Base-by-base conservation (phyloP, 2,888 invertebrate genomes). In the Cremastinae sp. region DNA sequence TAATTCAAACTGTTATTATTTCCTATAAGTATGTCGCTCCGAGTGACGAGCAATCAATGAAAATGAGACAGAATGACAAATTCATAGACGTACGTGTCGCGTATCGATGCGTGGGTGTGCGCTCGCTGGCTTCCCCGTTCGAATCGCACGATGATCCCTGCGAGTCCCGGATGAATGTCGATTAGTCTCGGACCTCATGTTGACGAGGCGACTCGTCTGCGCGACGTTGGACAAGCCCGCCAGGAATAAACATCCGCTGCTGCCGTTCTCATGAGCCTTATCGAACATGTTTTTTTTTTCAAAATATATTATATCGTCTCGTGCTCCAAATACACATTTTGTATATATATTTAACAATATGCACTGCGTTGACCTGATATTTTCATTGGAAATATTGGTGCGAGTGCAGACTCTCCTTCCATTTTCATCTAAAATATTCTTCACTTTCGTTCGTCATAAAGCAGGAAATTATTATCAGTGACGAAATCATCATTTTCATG, bases 1-100 rank as follows among this genome's bases (percentile, higher is more conserved):
- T 73, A 66, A 73, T 66, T 73, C 59, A 59, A 61, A 41, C 51
- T 59, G 69, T 59, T 59, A 49, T 69, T 69, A 59, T 69, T 69
- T 69, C 45, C n/a, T n/a, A 12, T 28, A 16, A 47, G 56, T 58
- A 20, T 10, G 45, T 56, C 43, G 5, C 28, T 28, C 28, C 28
- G 54, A 28, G 34, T 38, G 58, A 14, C 41, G 47, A 36, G 20
- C 62, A 16, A 47, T 71, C 34, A 36, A 28, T 56, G 56, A 41
- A 20, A 43, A 53, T 28, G 45, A 54, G 53, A 54, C 20, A 18
- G 54, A 53, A 47, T 12, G 34, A 38, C 20, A 53, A 28, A 14
- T 45, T 10, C 38, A 58, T 34, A 16, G 28, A 58, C 14, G 9
- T 68, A 47, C 22, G n/a, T 58, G 38, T 58, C 12, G 34, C 43